These are phyloP conservation scores for Copidosoma floridanum DNA, from an alignment of 1,140 invertebrate species.

Conservation along the genomic window DNA sequence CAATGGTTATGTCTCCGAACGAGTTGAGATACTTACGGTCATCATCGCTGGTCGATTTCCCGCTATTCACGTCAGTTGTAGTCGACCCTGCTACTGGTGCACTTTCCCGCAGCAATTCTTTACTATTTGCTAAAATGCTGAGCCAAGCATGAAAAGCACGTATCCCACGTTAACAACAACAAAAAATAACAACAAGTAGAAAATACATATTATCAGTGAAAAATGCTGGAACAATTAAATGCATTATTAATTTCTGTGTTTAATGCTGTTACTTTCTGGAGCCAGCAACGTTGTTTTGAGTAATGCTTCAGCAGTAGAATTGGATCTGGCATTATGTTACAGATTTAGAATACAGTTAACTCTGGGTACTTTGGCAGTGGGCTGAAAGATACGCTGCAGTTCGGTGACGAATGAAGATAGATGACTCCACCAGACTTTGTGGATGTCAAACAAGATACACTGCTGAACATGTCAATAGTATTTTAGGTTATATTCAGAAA, in stretches of 20 bases:
- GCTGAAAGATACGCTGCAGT: slow-evolving; percentile 83
- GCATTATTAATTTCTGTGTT: not conserved
- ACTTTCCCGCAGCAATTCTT: slow-evolving; percentile 47
- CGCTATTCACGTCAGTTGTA: slow-evolving; percentile 53
- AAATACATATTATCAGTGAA: too few relatives aligned
- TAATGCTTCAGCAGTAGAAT: slow-evolving; percentile 38
- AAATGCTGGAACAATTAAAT: too few relatives aligned
- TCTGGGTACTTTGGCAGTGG: slow-evolving; percentile 67
- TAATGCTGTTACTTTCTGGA: slow-evolving; percentile 44
- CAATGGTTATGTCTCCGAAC: slow-evolving; percentile 87
- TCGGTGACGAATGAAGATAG: slow-evolving; percentile 91
- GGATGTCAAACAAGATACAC: slow-evolving; percentile 90
- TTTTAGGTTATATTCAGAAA: not conserved
- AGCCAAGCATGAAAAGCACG: slow-evolving; percentile 8
- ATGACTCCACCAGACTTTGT: slow-evolving; percentile 88
- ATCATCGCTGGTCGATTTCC: too few relatives aligned
- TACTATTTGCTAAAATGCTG: slow-evolving; percentile 45
- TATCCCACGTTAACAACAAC: slow-evolving; percentile 3
- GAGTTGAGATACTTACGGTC: slow-evolving; percentile 63
- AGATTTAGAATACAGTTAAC: slow-evolving; percentile 61
- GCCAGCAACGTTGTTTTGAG: slow-evolving; percentile 48
- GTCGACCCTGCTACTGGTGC: slow-evolving; percentile 44
- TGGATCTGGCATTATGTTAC: slow-evolving; percentile 49
- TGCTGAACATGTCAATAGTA: slow-evolving; percentile 65
- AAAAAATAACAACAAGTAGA: too few relatives aligned